Conservation (phyloP, 2,113 vertebrate genomes). For the Limanda limanda region DNA sequence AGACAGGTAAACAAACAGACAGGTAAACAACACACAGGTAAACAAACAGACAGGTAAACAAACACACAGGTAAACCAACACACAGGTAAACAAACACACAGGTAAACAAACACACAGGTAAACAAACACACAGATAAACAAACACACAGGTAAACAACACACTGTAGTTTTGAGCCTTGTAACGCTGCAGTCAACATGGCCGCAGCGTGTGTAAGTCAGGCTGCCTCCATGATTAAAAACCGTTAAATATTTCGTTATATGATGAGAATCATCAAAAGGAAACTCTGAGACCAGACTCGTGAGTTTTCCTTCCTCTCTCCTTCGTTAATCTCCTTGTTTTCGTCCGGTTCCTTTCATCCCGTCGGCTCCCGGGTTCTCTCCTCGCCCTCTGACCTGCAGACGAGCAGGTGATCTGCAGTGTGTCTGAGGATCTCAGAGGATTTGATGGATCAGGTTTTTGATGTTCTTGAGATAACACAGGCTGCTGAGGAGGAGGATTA, state of each 20-base stretch:
- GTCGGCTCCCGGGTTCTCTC: too few species aligned
- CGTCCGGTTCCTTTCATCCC: too few species aligned
- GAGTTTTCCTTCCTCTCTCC: not conserved
- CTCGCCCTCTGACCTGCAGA: not conserved
- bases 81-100: not conserved
- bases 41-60: not conserved
- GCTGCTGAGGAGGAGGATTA: not conserved
- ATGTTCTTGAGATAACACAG: constrained; percentile 28
- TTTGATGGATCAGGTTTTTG: constrained; percentile 37
- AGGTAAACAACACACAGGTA: not conserved
- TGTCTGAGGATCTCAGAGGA: not conserved
- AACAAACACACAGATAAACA: not conserved
- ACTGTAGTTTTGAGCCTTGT: too few species aligned
- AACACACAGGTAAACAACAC: not conserved
- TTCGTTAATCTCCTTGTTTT: too few species aligned
- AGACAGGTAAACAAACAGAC: not conserved
- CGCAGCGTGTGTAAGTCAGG: not conserved
- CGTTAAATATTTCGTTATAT: not conserved
- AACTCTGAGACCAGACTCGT: not conserved
- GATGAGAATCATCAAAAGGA: not conserved
- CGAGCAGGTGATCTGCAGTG: not conserved
- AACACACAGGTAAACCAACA: not conserved
- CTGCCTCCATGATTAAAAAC: not conserved
- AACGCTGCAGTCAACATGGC: too few species aligned
- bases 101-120: not conserved